Conservation (phyloP, 2,888 invertebrate genomes). For the Chirona hameri region DNA sequence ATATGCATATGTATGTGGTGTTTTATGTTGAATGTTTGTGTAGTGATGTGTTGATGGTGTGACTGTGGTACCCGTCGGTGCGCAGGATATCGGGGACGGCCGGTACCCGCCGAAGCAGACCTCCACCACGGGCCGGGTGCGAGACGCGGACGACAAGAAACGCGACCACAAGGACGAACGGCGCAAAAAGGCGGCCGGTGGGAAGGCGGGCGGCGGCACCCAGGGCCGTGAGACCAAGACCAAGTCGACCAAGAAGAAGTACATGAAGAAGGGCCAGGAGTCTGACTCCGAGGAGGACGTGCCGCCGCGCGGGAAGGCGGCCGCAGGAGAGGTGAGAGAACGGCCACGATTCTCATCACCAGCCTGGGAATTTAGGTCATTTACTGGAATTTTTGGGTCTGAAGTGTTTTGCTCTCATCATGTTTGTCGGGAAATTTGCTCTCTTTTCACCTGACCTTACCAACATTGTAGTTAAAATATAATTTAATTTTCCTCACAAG, state of each 20-base stretch:
- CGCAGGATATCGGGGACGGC: neutral
- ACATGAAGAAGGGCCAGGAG: conserved; percentile 45
- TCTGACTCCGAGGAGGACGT: conserved; percentile 67
- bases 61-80: neutral
- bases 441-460: too few relatives aligned
- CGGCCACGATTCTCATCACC: too few relatives aligned
- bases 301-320: conserved; percentile 31
- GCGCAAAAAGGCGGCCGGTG: conserved; percentile 77
- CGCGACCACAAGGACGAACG: conserved; percentile 80
- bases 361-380: too few relatives aligned
- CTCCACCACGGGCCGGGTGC: conserved; percentile 26
- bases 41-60: too few relatives aligned
- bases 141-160: conserved; percentile 53
- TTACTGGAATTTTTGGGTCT: too few relatives aligned
- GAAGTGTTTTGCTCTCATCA: too few relatives aligned
- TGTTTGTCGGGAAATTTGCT: too few relatives aligned
- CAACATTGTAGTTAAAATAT: too few relatives aligned
- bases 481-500: too few relatives aligned
- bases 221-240: conserved; percentile 95
- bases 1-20: too few relatives aligned
- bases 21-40: too few relatives aligned
- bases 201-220: conserved; percentile 85
- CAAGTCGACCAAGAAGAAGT: conserved; percentile 79
- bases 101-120: neutral
- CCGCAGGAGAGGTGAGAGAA: conserved; percentile 31